Evolutionary conservation across 2,888 invertebrate genomes (phyloP).

Genomic region (Cremastobaeus sp.): DNA sequence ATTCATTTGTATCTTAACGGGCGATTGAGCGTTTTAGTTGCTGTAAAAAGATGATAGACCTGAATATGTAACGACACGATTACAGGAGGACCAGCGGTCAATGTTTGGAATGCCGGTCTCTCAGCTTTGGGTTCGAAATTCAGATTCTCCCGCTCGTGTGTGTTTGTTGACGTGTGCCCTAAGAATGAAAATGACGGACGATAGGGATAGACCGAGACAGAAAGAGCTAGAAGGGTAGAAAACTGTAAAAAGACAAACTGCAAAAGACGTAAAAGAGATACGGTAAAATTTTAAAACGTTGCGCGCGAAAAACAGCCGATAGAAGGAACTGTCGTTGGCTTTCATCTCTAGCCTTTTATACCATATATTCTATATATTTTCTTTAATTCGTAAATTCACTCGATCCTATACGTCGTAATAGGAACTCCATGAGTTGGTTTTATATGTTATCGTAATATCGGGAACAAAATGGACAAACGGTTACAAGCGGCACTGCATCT

Average conservation of each 20-base stretch:
- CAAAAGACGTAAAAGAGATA: neutral
- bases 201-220: neutral
- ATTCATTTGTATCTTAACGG: slow-evolving; percentile 10
- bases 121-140: slow-evolving; percentile 17
- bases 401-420: slow-evolving; percentile 58
- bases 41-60: slow-evolving; percentile 17
- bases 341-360: slow-evolving; percentile 50
- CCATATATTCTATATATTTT: slow-evolving; percentile 29
- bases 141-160: slow-evolving; percentile 29
- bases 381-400: slow-evolving; percentile 57
- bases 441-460: slow-evolving; percentile 57
- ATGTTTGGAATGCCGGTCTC: slow-evolving; percentile 35
- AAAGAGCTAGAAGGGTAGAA: neutral
- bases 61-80: slow-evolving; percentile 9
- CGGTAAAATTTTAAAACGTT: slow-evolving; percentile 16
- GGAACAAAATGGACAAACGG: slow-evolving; percentile 15
- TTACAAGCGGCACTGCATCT: slow-evolving; percentile 54
- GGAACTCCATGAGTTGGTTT: slow-evolving; percentile 59
- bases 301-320: slow-evolving; percentile 31
- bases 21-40: slow-evolving; percentile 10
- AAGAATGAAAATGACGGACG: slow-evolving; percentile 8
- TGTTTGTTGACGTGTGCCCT: slow-evolving; percentile 45
- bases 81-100: slow-evolving; percentile 28
- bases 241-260: slow-evolving; percentile 13
- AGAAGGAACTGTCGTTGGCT: slow-evolving; percentile 47